Base-by-base conservation (phyloP, 1,140 invertebrate genomes). In the Hyles euphorbiae region DNA sequence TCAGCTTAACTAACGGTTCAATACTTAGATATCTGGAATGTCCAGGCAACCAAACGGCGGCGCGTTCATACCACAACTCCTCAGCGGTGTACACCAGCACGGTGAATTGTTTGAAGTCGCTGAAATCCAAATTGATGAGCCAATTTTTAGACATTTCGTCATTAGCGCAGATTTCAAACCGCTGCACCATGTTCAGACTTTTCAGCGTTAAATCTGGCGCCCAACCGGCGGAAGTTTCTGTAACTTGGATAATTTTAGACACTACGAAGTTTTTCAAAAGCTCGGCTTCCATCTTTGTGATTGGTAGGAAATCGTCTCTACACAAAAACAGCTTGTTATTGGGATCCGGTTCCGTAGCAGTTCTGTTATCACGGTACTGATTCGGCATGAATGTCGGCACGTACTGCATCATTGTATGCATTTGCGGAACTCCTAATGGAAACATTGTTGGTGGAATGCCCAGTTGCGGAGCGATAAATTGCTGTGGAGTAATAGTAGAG, bases 1-100 rank as follows among this genome's bases (percentile, higher is more conserved):
- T 77, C 1, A 88, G 70, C 50, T 88, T 87, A 1, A 62, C 53
- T 8, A 87, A 51, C 2, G 86, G 86, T 11, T 81, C 77, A 5
- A 82, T 65, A 45, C 73, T 77, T 3, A 68, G 63, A 53, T 61
- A 69, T 60, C 67, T 78, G 36, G 82, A 81, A 74, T 87, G 81
- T n/a, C 81, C 82, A 3, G 82, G 83, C 12, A 88, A 60, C 85
- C 83, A 87, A n/a, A 88, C 72, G n/a, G 83, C 83, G 4, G 80
- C 85, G 7, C 85, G 69, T 53, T 87, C 82, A 51, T 83, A 83
- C 79, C 78, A 85, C 48, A 87, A 53, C 55, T 88, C 82, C 40
- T 87, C 81, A 8, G 73, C 74, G 2, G 78, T 83, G 55, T 88
- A 86, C 7, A 83, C 75, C 3, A 88, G 53, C 5, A 87, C 74